A percentile compares a stretch with the other conserved stretches of the same genome.
These are phyloP conservation scores for Acronicta leporina DNA, from an alignment of 2,888 invertebrate species.

Conservation along the genomic window DNA sequence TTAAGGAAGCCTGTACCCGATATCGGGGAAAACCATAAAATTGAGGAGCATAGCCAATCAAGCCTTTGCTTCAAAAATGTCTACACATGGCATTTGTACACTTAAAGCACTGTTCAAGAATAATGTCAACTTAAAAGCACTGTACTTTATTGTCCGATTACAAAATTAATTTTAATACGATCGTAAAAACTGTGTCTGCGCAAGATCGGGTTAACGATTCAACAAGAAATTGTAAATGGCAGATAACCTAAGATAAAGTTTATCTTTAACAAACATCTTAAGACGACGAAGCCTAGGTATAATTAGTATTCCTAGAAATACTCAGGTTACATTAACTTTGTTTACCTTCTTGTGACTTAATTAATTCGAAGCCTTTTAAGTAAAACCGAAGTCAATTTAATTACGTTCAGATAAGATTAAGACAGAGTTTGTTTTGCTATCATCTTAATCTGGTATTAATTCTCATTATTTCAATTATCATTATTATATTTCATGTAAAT, in stretches of 20 bases:
- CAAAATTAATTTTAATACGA: slow-evolving; percentile 41
- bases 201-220: slow-evolving; percentile 40
- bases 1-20: no score
- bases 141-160: no score
- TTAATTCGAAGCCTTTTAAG: slow-evolving; percentile 34
- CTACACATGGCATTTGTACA: neutral
- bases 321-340: slow-evolving; percentile 35
- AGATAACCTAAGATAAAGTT: slow-evolving; percentile 52
- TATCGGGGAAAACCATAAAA: no score
- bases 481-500: neutral
- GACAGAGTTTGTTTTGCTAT: slow-evolving; percentile 38
- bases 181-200: slow-evolving; percentile 46
- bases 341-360: slow-evolving; percentile 42
- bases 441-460: slow-evolving; percentile 15
- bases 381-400: slow-evolving; percentile 31
- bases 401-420: slow-evolving; percentile 35
- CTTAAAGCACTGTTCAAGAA: neutral
- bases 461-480: no score
- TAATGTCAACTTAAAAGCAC: no score
- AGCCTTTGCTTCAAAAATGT: neutral
- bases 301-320: slow-evolving; percentile 44
- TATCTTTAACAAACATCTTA: slow-evolving; percentile 52
- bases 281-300: slow-evolving; percentile 18
- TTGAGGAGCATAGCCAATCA: no score
- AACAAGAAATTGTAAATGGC: slow-evolving; percentile 53